These are phyloP conservation scores for Drosophila grimshawi DNA, from an alignment of 1,140 invertebrate species.

Conservation along the genomic window DNA sequence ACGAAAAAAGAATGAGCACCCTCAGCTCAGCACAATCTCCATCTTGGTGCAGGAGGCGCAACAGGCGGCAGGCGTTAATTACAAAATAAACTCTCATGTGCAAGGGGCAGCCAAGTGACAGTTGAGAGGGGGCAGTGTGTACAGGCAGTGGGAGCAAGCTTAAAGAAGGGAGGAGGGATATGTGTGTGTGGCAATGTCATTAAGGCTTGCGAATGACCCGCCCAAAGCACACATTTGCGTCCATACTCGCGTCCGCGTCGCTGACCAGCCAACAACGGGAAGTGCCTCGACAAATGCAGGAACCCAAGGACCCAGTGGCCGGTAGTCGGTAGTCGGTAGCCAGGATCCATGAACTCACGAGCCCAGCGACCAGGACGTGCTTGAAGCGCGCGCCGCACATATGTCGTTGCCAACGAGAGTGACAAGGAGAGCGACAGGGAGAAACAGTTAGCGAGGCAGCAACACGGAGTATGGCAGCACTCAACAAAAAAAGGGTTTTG, in stretches of 20 bases:
- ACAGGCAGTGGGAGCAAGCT: too few species aligned
- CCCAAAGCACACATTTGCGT: slow-evolving; percentile 80
- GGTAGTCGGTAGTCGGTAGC: not conserved
- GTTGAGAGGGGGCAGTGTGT: not conserved
- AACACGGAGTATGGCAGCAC: slow-evolving; percentile 18
- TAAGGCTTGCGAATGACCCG: slow-evolving; percentile 78
- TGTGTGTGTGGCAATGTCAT: slow-evolving; percentile 64
- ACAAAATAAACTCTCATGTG: slow-evolving; percentile 83
- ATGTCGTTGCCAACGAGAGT: slow-evolving; percentile 21
- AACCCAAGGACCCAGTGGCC: slow-evolving; percentile 18
- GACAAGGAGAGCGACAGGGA: not conserved
- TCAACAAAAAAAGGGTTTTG: too few species aligned
- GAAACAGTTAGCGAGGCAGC: slow-evolving; percentile 30
- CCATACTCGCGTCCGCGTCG: slow-evolving; percentile 60
- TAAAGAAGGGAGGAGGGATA: slow-evolving; percentile 1
- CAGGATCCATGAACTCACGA: slow-evolving; percentile 16
- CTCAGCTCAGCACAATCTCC: not conserved
- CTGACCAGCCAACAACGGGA: slow-evolving; percentile 67
- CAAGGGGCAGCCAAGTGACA: slow-evolving; percentile 11
- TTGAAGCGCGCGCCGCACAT: slow-evolving; percentile 29
- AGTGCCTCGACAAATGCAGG: slow-evolving; percentile 81
- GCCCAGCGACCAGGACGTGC: slow-evolving; percentile 19
- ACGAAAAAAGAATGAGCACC: slow-evolving; percentile 51
- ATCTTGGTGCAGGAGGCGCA: slow-evolving; percentile 65
- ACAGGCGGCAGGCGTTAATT: slow-evolving; percentile 83